phyloP scores from a whole-genome alignment of 2,888 invertebrate species.

The Cantharis flavilabris region DNA sequence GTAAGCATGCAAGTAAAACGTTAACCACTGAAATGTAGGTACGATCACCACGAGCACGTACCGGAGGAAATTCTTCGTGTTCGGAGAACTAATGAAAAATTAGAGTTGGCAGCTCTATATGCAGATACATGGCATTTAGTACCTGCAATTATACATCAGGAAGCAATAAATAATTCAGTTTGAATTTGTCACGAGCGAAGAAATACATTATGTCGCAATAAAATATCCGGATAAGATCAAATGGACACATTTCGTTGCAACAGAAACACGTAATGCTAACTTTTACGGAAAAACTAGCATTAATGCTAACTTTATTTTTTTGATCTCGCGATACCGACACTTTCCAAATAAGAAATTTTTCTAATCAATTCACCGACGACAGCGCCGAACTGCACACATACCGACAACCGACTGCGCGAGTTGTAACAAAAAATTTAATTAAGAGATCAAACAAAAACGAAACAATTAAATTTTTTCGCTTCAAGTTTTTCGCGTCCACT shows the following conservation, averaged over 20 bases:
- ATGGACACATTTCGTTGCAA: constrained; percentile 21
- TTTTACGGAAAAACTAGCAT: not conserved
- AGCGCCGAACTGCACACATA: not conserved
- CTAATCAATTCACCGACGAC: not conserved
- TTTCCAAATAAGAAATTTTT: not conserved
- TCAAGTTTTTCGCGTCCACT: not conserved
- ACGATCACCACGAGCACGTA: not conserved
- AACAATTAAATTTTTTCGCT: not conserved
- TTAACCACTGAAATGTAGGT: constrained; percentile 4
- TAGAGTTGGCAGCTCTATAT: constrained; percentile 46
- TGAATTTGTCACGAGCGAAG: constrained; percentile 40
- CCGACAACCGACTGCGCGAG: not conserved
- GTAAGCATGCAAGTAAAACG: constrained; percentile 10
- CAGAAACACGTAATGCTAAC: constrained; percentile 20
- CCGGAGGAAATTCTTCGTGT: constrained; percentile 33
- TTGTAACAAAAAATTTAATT: not conserved
- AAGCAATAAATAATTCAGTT: constrained; percentile 48
- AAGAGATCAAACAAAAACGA: not conserved
- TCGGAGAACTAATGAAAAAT: constrained; percentile 46
- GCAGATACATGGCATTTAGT: constrained; percentile 48
- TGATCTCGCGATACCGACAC: not conserved
- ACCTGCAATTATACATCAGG: constrained; percentile 48
- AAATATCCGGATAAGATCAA: constrained; percentile 28
- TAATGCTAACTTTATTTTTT: not conserved
- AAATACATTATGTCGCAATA: constrained; percentile 31